Evolutionary conservation across 2,888 invertebrate genomes (phyloP).

Genomic region (Drosophila quasianomalipes): DNA sequence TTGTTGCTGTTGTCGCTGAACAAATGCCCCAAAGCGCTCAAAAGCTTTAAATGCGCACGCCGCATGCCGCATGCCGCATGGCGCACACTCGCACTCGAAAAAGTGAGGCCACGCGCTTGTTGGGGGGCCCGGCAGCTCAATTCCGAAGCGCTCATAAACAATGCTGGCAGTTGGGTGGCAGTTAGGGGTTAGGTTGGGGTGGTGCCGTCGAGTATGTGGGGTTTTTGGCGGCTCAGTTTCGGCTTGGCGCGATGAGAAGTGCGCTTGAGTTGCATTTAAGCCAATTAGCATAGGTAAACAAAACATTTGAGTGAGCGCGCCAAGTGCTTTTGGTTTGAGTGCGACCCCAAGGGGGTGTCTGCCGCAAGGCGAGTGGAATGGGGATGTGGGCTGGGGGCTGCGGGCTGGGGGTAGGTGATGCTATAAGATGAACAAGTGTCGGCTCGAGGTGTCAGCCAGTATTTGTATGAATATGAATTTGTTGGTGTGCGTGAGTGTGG

Average conservation of each 20-base stretch:
- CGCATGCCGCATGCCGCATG: slow-evolving; percentile 26
- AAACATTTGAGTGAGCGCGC: slow-evolving; percentile 79
- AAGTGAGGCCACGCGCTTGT: slow-evolving; percentile 44
- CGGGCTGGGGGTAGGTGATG: not conserved
- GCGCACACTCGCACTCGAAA: slow-evolving; percentile 28
- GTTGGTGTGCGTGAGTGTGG: slow-evolving; percentile 15
- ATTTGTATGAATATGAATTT: slow-evolving; percentile 65
- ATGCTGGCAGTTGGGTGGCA: slow-evolving; percentile 44
- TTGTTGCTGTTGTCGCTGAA: slow-evolving; percentile 61
- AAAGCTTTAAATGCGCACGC: slow-evolving; percentile 73
- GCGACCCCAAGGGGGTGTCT: slow-evolving; percentile 42
- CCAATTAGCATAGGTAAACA: slow-evolving; percentile 83
- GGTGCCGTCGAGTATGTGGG: not conserved
- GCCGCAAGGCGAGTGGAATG: not conserved
- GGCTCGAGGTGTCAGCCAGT: slow-evolving; percentile 65
- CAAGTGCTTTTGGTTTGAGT: slow-evolving; percentile 71
- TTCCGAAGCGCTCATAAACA: slow-evolving; percentile 74
- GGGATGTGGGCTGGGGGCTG: not conserved
- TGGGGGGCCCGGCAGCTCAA: slow-evolving; percentile 55
- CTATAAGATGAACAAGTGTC: slow-evolving; percentile 38
- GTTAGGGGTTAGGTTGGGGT: not conserved
- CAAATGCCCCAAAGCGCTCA: slow-evolving; percentile 82
- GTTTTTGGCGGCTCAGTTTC: slow-evolving; percentile 51
- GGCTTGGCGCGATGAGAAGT: slow-evolving; percentile 73
- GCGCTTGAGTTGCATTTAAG: slow-evolving; percentile 83